Evolutionary conservation across 2,888 invertebrate genomes (phyloP).

Genomic region (Hypomecis punctinalis): DNA sequence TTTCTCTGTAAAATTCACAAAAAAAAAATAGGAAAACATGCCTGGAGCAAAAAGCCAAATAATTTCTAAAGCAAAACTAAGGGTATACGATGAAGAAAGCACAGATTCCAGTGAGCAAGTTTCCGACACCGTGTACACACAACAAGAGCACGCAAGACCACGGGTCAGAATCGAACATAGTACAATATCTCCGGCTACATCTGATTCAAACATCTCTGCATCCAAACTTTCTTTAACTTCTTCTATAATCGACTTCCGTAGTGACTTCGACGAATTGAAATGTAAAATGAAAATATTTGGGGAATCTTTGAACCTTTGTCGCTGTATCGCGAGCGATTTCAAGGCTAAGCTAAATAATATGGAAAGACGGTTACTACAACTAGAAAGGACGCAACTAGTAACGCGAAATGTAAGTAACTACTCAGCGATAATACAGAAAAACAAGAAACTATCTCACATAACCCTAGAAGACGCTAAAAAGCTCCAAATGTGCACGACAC

Average conservation of each 20-base stretch:
- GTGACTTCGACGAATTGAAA: conserved; percentile 44
- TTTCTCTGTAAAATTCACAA: not conserved
- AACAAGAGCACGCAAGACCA: conserved; percentile 6
- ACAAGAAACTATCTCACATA: conserved; percentile 7
- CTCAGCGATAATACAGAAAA: conserved; percentile 9
- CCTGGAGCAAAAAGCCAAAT: not conserved
- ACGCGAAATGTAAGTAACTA: not conserved
- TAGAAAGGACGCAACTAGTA: conserved; percentile 4
- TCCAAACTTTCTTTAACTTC: conserved; percentile 6
- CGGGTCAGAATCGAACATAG: not conserved
- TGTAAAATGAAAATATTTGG: conserved; percentile 66
- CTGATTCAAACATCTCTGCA: not conserved
- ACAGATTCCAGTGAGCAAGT: conserved; percentile 5
- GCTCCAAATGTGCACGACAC: conserved; percentile 87
- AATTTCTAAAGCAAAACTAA: not conserved
- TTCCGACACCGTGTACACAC: not conserved
- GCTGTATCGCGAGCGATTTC: conserved; percentile 60
- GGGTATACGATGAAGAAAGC: conserved; percentile 3
- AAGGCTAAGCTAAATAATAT: conserved; percentile 50
- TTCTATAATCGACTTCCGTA: conserved; percentile 5
- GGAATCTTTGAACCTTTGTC: conserved; percentile 61
- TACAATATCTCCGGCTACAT: conserved; percentile 1
- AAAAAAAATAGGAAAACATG: not conserved
- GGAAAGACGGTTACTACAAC: conserved; percentile 54
- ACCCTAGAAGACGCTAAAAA: conserved; percentile 57